These are phyloP conservation scores for Xanthostigma xanthostigma DNA, from an alignment of 2,888 invertebrate genomes.

Conservation along the genomic window DNA sequence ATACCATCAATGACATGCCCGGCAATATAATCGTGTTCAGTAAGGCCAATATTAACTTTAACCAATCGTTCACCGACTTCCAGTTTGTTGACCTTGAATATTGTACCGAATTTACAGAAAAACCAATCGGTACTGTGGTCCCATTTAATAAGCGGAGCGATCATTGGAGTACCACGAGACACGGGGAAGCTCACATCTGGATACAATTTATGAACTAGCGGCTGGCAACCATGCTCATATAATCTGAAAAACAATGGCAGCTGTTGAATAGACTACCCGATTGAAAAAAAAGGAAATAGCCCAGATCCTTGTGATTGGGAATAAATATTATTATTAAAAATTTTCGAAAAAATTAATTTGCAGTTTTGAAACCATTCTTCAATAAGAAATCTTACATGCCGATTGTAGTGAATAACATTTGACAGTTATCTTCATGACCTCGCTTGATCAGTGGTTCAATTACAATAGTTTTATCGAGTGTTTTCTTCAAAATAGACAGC, in stretches of 20 bases:
- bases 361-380: too few species aligned
- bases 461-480: too few species aligned
- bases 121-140: slow-evolving; percentile 68
- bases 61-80: slow-evolving; percentile 46
- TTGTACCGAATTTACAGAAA: slow-evolving; percentile 45
- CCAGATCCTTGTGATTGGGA: too few species aligned
- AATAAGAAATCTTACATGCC: slow-evolving; percentile 37
- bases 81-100: slow-evolving; percentile 28
- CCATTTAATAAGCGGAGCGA: slow-evolving; percentile 76
- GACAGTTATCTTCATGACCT: slow-evolving; percentile 50
- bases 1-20: slow-evolving; percentile 77
- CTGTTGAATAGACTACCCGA: background rate
- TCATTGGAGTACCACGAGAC: slow-evolving; percentile 69
- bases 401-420: slow-evolving; percentile 52
- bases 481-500: too few species aligned
- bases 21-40: slow-evolving; percentile 52
- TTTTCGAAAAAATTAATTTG: background rate
- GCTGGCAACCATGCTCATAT: slow-evolving; percentile 61
- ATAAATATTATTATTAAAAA: too few species aligned
- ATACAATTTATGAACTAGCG: slow-evolving; percentile 61
- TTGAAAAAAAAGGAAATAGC: background rate
- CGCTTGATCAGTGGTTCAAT: slow-evolving; percentile 51
- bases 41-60: slow-evolving; percentile 42
- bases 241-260: slow-evolving; percentile 36
- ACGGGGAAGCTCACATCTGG: slow-evolving; percentile 68